Percentiles rank a stretch among this genome's conserved stretches.
Conservation (phyloP, 2,113 vertebrate species). For the Theristicus caerulescens region DNA sequence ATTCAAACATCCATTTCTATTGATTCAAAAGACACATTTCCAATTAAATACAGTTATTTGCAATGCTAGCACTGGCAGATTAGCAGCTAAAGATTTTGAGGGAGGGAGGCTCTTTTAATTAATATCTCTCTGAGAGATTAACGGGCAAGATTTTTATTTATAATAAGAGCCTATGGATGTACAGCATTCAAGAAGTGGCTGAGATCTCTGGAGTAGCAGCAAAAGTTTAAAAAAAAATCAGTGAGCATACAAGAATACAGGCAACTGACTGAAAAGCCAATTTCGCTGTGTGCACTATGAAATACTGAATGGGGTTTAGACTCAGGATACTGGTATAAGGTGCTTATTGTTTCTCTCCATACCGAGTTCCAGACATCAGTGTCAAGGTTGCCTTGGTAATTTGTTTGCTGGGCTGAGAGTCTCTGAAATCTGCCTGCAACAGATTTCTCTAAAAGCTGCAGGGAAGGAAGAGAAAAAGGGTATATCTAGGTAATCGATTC, state of each 20-base stretch:
- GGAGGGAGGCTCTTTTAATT: background rate
- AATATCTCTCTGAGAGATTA: background rate
- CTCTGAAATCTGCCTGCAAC: background rate
- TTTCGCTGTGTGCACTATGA: background rate
- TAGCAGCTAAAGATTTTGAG: background rate
- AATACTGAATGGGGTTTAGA: background rate
- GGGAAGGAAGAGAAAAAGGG: background rate
- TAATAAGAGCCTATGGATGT: background rate
- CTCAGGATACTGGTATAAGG: background rate
- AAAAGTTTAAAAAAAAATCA: background rate
- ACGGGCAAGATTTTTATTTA: background rate
- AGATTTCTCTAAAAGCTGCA: background rate
- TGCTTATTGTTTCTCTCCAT: background rate
- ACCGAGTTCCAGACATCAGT: background rate
- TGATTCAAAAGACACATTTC: background rate
- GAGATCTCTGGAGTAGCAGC: background rate
- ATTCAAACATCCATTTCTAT: background rate
- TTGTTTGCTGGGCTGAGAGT: background rate
- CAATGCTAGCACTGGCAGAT: background rate
- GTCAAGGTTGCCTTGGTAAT: conserved; percentile 25
- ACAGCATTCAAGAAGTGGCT: background rate
- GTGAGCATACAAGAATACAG: background rate
- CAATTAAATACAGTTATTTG: background rate
- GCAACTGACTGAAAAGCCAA: background rate
- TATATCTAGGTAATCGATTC: background rate